Conservation (phyloP, 2,888 invertebrate genomes). For the Dicranocentrus wangi region DNA sequence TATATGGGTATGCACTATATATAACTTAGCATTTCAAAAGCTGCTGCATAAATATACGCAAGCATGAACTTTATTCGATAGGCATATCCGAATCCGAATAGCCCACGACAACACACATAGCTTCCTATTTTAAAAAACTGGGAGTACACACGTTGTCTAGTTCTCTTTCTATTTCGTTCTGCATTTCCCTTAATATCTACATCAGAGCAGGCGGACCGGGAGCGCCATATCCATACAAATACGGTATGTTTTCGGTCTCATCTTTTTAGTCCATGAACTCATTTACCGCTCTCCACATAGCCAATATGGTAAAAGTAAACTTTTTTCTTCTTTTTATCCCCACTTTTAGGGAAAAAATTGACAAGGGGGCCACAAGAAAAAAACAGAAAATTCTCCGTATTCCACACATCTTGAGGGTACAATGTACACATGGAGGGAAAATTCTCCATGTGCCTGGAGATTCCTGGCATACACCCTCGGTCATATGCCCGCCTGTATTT, state of each 20-base stretch:
- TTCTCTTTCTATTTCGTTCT: too few species aligned
- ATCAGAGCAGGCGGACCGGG: too few species aligned
- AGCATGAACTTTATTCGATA: too few species aligned
- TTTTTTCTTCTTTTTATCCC: slow-evolving; percentile 2
- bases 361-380: not conserved
- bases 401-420: not conserved
- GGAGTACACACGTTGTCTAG: too few species aligned
- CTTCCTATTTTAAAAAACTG: too few species aligned
- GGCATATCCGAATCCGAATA: too few species aligned
- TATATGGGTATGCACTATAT: too few species aligned
- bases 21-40: too few species aligned
- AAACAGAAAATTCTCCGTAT: slow-evolving; percentile 1
- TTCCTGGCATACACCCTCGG: not conserved
- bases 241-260: not conserved
- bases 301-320: slow-evolving; percentile 19
- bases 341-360: slow-evolving; percentile 6
- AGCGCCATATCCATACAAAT: slow-evolving; percentile 7
- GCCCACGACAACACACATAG: too few species aligned
- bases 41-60: too few species aligned
- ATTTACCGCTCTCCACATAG: slow-evolving; percentile 18
- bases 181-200: too few species aligned
- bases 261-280: slow-evolving; percentile 15
- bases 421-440: not conserved
- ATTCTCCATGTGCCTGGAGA: too few species aligned
- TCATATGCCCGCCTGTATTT: not conserved